Evolutionary conservation across 2,113 vertebrate species (phyloP).

Genomic region (Poicephalus gulielmi): DNA sequence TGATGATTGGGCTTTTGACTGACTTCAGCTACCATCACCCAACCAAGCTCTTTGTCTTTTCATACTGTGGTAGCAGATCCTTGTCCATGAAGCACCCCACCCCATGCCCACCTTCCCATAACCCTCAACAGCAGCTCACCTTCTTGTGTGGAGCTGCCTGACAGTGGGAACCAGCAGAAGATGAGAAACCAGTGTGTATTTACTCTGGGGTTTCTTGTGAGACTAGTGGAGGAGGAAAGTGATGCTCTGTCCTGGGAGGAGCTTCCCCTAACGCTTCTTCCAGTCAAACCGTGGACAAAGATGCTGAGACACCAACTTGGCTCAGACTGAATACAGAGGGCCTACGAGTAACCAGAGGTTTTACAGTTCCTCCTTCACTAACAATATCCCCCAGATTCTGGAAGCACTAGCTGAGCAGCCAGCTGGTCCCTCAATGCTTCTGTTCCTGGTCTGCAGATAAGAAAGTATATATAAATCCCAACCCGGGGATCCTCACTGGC

Average conservation of each 20-base stretch:
- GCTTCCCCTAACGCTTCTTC: neutral
- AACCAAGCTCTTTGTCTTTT: neutral
- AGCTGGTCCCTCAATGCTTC: conserved; percentile 15
- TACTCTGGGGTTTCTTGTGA: neutral
- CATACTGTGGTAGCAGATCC: neutral
- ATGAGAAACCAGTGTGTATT: neutral
- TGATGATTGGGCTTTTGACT: neutral
- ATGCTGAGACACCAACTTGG: neutral
- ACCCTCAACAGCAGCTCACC: neutral
- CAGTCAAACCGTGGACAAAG: neutral
- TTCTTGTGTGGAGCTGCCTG: neutral
- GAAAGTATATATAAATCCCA: neutral
- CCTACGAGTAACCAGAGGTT: conserved; percentile 1
- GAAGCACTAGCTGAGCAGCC: neutral
- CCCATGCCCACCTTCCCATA: neutral
- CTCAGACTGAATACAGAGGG: neutral
- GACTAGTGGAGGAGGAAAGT: neutral
- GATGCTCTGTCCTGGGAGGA: neutral
- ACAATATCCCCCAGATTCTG: neutral
- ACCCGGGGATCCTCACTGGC: neutral
- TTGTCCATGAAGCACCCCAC: neutral
- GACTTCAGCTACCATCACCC: neutral
- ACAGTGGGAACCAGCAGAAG: neutral
- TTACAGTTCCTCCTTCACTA: neutral
- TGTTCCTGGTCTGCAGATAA: neutral